These are phyloP conservation scores for Meandrusa payeni DNA, from an alignment of 2,888 invertebrate species.

Conservation along the genomic window DNA sequence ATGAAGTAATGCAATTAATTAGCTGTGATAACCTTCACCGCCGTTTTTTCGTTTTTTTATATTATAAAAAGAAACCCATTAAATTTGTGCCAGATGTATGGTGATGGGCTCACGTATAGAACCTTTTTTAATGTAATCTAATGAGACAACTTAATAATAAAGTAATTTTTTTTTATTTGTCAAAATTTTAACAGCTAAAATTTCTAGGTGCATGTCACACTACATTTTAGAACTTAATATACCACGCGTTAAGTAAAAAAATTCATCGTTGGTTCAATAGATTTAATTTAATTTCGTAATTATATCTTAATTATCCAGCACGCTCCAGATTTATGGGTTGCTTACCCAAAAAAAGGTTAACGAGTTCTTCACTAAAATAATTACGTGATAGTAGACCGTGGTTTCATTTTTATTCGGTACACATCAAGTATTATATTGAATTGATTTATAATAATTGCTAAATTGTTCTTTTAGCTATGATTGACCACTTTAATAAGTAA, in stretches of 20 bases:
- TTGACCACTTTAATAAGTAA: too few relatives aligned
- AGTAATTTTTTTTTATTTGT: too few relatives aligned
- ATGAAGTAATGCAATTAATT: too few relatives aligned
- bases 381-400: constrained; percentile 38
- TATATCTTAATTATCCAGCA: constrained; percentile 24
- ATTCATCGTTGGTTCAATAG: constrained; percentile 43
- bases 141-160: too few relatives aligned
- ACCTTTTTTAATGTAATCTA: too few relatives aligned
- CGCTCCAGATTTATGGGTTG: constrained; percentile 48
- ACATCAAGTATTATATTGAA: constrained; percentile 3
- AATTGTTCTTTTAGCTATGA: too few relatives aligned
- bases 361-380: constrained; percentile 32
- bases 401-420: constrained; percentile 7
- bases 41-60: too few relatives aligned
- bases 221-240: constrained; percentile 39
- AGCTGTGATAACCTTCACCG: too few relatives aligned
- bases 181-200: too few relatives aligned
- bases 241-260: constrained; percentile 46
- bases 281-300: constrained; percentile 52
- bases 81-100: too few relatives aligned
- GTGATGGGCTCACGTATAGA: too few relatives aligned
- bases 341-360: constrained; percentile 48
- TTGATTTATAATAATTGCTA: background rate
- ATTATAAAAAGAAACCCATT: too few relatives aligned
- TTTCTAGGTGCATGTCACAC: constrained; percentile 41